Base-by-base conservation (phyloP, 1,140 invertebrate species). In the Drosophila bifasciata region DNA sequence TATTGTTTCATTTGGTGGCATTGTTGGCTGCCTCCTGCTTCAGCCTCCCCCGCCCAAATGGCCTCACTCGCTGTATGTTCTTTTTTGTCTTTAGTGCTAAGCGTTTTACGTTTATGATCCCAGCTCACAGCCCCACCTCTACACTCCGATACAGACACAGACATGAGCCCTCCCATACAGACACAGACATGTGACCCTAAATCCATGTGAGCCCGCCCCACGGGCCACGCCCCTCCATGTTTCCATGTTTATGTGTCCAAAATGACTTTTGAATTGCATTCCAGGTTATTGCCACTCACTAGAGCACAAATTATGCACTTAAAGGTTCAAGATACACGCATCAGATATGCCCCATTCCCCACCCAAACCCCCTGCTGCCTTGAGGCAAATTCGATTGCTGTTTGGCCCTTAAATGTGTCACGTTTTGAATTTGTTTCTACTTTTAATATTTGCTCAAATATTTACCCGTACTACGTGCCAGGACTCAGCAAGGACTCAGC, bases 1-100 rank as follows among this genome's bases (percentile, higher is more conserved):
- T 86, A 69, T 73, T 86, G 66, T 88, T 86, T 81, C 83, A 81
- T 86, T 88, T 86, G 83, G 74, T 51, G 83, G 83, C 83, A 81
- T 88, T 86, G 83, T 86, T 66, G 44, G 40, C 50, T 43, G 45
- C 52, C 53, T 39, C 44, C 6, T 16, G 16, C 46, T 16, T 0
- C 39, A 32, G 19, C 25, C 19, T 21, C 11, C 17, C 4, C 16
- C n/a, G n/a, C n/a, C 5, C 19, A 9, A 8, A 49, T 32, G 2
- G 19, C 49, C 25, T 61, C 39, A n/a, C n/a, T n/a, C n/a, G n/a
- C n/a, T 51, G 41, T 71, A 3, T 56, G 50, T 76, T 50, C 39
- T 40, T 53, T 62, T 80, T 79, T 81, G 67, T 77, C 74, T 88
- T 75, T 78, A 76, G 69, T 72, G 79, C 70, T 86, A 88, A 86